These are phyloP conservation scores for Orchestes rusci DNA, from an alignment of 2,888 invertebrate genomes.

Conservation along the genomic window DNA sequence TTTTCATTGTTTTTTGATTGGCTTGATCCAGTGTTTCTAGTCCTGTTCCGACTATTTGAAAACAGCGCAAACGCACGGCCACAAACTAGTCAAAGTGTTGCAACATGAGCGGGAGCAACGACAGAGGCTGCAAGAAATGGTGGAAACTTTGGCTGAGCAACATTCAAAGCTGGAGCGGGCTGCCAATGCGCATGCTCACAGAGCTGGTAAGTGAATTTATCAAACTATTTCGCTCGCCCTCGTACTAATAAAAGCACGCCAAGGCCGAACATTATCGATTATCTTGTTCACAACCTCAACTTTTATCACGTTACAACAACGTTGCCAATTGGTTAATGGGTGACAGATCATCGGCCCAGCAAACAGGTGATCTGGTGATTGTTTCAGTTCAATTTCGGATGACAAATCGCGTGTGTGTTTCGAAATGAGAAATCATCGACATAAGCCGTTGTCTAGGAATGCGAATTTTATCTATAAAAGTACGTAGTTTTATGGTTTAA, in stretches of 20 bases:
- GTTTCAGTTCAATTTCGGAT: too few relatives aligned
- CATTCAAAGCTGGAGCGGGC: conserved; percentile 94
- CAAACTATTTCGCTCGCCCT: too few relatives aligned
- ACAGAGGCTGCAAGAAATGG: conserved; percentile 86
- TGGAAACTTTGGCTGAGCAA: conserved; percentile 94
- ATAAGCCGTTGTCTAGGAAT: conserved; percentile 12
- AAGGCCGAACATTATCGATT: too few relatives aligned
- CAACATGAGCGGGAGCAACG: conserved; percentile 95
- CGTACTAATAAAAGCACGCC: too few relatives aligned
- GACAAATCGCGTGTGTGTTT: too few relatives aligned
- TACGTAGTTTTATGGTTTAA: conserved; percentile 9
- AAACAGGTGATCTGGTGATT: too few relatives aligned
- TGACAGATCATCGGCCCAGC: too few relatives aligned
- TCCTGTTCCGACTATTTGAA: conserved; percentile 88
- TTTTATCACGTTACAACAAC: too few relatives aligned
- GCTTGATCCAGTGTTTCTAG: conserved; percentile 44
- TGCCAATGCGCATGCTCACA: conserved; percentile 57
- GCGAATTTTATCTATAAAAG: conserved; percentile 11
- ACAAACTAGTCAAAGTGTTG: conserved; percentile 86
- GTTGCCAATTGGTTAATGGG: too few relatives aligned
- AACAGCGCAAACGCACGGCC: conserved; percentile 82
- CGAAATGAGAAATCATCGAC: conserved; percentile 12
- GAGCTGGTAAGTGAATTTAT: conserved; percentile 18
- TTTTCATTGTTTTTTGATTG: conserved; percentile 22
- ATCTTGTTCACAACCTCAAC: too few relatives aligned